Evolutionary conservation across 2,888 invertebrate species (phyloP), one percentile per base, ranked within the genome.

Genomic region (Microplitis manilae): DNA sequence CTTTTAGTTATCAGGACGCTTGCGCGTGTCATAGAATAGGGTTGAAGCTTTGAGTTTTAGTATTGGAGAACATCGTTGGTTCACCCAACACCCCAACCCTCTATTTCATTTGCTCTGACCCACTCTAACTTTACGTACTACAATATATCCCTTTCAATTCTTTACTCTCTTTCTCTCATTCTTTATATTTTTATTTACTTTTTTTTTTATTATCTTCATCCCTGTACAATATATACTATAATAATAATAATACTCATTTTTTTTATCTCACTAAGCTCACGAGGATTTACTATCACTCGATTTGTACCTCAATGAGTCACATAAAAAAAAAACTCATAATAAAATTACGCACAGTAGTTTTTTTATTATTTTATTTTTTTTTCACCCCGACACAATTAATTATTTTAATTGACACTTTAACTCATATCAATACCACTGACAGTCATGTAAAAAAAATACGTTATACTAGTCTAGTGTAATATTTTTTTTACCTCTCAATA

Each of bases 1-100:
- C 83, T 84, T 83, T 82, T 83, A 80, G 79, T 79, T 79, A 81
- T 79, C 77, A 80, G 76, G 77, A 84, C 85, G 83, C 82, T 80
- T 81, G 82, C 82, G 82, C 82, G 76, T 68, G 68, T 61, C 39
- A 30, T 4, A 7, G 62, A n/a, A 41, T 17, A 13, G 69, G 76
- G 71, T 60, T 64, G 64, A 62, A 71, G 65, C 15, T 50, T 50
- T 50, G 50, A 50, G 50, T 50, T 60, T 73, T 65, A 71, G 75
- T 78, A 75, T 73, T 75, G 67, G 76, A 75, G 72, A 79, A 70
- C 73, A 76, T 68, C 70, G 68, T 68, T 68, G 39, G 50, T 15
- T 17, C 68, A 68, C 68, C 40, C 50, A 41, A 15, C 68, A 41
- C 71, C 15, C 39, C 39, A 39, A 61, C 62, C 30, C 9, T 50